A percentile compares a stretch with the other conserved stretches of the same genome.
Evolutionary conservation across 2,113 vertebrate genomes (phyloP).

Genomic region (Zeus faber): DNA sequence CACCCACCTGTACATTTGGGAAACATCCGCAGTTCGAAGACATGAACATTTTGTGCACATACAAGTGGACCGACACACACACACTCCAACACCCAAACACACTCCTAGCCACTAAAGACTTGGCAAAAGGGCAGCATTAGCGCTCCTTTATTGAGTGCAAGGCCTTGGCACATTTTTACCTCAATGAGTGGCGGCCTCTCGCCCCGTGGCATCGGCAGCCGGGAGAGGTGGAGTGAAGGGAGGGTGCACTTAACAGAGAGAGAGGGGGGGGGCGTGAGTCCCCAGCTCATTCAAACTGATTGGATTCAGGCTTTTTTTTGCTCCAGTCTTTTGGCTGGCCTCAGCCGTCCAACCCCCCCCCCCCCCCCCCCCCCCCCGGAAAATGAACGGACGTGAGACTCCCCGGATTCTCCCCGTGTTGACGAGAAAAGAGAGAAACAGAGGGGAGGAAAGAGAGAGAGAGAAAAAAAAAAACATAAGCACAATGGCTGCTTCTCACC

Average conservation of each 20-base stretch:
- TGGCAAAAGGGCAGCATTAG: conserved; percentile 48
- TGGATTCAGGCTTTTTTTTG: neutral
- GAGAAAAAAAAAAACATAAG: conserved; percentile 29
- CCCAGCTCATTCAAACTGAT: neutral
- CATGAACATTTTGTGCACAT: too few species aligned
- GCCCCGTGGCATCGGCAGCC: conserved; percentile 50
- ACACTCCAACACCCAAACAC: too few species aligned
- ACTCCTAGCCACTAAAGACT: conserved; percentile 55
- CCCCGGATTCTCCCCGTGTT: too few species aligned
- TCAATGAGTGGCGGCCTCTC: conserved; percentile 65
- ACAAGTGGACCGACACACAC: conserved; percentile 11
- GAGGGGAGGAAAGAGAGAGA: neutral
- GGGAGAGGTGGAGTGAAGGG: neutral
- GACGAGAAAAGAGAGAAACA: neutral
- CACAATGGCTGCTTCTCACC: conserved; percentile 48
- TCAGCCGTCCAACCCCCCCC: neutral
- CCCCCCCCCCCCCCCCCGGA: neutral
- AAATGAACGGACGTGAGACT: neutral
- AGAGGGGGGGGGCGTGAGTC: conserved; percentile 25
- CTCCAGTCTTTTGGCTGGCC: neutral
- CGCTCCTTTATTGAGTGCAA: conserved; percentile 36
- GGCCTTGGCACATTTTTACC: conserved; percentile 69
- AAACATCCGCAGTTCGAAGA: too few species aligned
- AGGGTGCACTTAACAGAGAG: conserved; percentile 4
- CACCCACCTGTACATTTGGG: conserved; percentile 12